Conservation (phyloP, 2,797 vertebrate species). For the Arvicola amphibius region DNA sequence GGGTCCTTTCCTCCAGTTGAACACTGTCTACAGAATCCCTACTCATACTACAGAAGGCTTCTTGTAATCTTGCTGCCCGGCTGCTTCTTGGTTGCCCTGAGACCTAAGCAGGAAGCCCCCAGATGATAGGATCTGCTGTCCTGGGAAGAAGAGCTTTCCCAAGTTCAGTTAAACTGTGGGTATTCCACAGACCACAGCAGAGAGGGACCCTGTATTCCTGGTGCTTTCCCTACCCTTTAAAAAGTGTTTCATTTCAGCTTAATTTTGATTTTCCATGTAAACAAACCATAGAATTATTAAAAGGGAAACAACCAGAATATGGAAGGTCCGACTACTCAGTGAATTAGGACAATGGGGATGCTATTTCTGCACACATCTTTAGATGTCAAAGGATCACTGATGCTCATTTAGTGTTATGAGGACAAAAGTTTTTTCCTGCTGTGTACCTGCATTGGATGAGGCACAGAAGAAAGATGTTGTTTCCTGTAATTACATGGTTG, state of each 20-base stretch:
- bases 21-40: background rate
- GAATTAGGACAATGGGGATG: slow-evolving; percentile 29
- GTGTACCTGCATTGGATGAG: slow-evolving; percentile 82
- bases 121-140: background rate
- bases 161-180: slow-evolving; percentile 43
- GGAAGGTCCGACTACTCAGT: slow-evolving; percentile 13
- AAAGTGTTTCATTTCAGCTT: background rate
- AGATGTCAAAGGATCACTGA: slow-evolving; percentile 84
- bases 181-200: slow-evolving; percentile 53
- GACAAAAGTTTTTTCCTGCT: slow-evolving; percentile 83
- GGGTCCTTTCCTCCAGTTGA: background rate
- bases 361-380: slow-evolving; percentile 79
- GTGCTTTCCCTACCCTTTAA: slow-evolving; percentile 45
- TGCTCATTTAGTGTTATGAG: slow-evolving; percentile 83
- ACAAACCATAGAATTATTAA: slow-evolving; percentile 44
- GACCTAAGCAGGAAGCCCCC: background rate
- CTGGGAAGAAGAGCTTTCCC: background rate
- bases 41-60: background rate
- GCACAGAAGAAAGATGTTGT: slow-evolving; percentile 86
- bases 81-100: background rate
- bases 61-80: background rate
- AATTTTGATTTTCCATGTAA: slow-evolving; percentile 58
- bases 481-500: slow-evolving; percentile 88
- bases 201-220: background rate
- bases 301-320: slow-evolving; percentile 49